Conservation (phyloP, 2,888 invertebrate genomes). For the Acanthopleura granulata region DNA sequence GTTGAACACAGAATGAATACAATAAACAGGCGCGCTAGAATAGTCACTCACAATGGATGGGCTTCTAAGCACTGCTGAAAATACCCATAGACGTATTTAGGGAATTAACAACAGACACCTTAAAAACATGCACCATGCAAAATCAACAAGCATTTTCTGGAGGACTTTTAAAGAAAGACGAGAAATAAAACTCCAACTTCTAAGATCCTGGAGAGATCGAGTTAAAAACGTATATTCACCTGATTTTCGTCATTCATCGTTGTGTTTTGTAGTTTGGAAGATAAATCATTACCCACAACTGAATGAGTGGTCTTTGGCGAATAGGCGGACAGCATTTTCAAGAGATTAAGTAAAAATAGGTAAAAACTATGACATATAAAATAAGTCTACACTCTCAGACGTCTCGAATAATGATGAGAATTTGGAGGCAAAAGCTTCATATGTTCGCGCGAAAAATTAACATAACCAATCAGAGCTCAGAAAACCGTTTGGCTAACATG, state of each 20-base stretch:
- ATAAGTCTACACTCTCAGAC: too few relatives aligned
- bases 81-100: too few relatives aligned
- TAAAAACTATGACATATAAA: neutral
- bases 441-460: slow-evolving; percentile 19
- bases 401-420: neutral
- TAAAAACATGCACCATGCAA: too few relatives aligned
- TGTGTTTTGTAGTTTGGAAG: slow-evolving; percentile 38
- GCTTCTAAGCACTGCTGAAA: too few relatives aligned
- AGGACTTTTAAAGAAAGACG: neutral
- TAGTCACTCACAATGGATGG: too few relatives aligned
- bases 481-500: slow-evolving; percentile 1
- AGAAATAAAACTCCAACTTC: neutral
- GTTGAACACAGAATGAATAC: too few relatives aligned
- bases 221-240: slow-evolving; percentile 36
- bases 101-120: too few relatives aligned
- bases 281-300: slow-evolving; percentile 39
- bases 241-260: slow-evolving; percentile 58
- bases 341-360: neutral
- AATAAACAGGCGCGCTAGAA: too few relatives aligned
- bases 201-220: neutral
- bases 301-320: slow-evolving; percentile 27
- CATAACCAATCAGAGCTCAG: slow-evolving; percentile 10
- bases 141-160: too few relatives aligned
- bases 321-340: slow-evolving; percentile 40
- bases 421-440: slow-evolving; percentile 18